Percentiles rank a stretch among this genome's conserved stretches.
Evolutionary conservation across 2,113 vertebrate genomes (phyloP).

Genomic region (Phoxinus phoxinus): DNA sequence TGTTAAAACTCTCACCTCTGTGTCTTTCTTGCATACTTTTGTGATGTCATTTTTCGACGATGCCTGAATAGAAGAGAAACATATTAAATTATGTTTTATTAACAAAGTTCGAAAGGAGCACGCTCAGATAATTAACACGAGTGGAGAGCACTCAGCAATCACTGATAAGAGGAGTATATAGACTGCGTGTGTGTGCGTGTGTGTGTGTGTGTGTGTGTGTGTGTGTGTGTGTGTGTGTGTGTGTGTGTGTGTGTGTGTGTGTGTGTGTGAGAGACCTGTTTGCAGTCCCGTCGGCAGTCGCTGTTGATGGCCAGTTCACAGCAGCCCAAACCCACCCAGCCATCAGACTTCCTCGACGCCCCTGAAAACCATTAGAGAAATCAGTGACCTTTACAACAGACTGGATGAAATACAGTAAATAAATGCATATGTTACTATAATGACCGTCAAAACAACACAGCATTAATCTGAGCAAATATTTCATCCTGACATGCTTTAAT

Average conservation of each 20-base stretch:
- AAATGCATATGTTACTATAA: constrained; percentile 16
- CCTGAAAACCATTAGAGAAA: constrained; percentile 68
- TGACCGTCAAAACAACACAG: constrained; percentile 2
- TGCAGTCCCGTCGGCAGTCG: constrained; percentile 93
- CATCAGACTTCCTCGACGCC: constrained; percentile 91
- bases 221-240: neutral
- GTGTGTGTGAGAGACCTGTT: constrained; percentile 79
- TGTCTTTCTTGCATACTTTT: constrained; percentile 94
- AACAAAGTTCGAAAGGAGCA: too few species aligned
- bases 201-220: neutral
- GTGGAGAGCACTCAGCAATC: too few species aligned
- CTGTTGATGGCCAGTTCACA: constrained; percentile 93
- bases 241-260: neutral
- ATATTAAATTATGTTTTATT: too few species aligned
- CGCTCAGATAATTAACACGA: too few species aligned
- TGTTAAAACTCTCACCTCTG: constrained; percentile 81
- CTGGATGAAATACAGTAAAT: neutral
- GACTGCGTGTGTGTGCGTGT: too few species aligned
- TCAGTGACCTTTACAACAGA: neutral
- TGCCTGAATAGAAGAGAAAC: constrained; percentile 75
- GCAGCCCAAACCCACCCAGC: constrained; percentile 97
- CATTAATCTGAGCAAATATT: constrained; percentile 1
- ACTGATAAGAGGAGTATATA: too few species aligned
- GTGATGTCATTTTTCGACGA: constrained; percentile 93
- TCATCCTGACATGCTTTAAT: constrained; percentile 37